These are phyloP conservation scores for Zaprionus vittiger DNA, from an alignment of 1,140 invertebrate species.

Conservation along the genomic window DNA sequence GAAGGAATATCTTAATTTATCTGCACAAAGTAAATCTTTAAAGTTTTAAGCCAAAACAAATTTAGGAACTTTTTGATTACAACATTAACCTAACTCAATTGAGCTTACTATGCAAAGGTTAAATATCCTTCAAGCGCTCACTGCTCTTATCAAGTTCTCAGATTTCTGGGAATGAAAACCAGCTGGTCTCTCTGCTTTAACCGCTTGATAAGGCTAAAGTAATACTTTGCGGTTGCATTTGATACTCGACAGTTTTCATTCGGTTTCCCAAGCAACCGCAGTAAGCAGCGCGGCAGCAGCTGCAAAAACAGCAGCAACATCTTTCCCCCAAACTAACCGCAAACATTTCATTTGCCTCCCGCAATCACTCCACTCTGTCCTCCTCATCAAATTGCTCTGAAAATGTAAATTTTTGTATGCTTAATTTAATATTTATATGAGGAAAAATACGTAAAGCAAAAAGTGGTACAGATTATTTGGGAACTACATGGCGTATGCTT, in stretches of 20 bases:
- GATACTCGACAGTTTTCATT: conserved; percentile 35
- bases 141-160: neutral
- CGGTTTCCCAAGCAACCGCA: neutral
- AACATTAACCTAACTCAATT: neutral
- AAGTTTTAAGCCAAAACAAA: neutral
- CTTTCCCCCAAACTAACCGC: conserved; percentile 27
- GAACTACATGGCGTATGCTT: conserved; percentile 68
- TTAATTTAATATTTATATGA: conserved; percentile 58
- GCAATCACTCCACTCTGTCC: neutral
- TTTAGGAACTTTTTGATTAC: neutral
- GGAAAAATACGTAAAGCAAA: conserved; percentile 25
- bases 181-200: conserved; percentile 5
- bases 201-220: conserved; percentile 49
- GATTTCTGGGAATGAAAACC: conserved; percentile 3
- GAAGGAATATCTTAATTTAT: too few relatives aligned
- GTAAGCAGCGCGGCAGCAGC: neutral
- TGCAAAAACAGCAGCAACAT: neutral
- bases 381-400: neutral
- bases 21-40: too few relatives aligned
- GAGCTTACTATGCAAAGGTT: neutral
- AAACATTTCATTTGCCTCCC: conserved; percentile 26
- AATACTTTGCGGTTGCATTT: conserved; percentile 53
- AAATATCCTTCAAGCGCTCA: neutral
- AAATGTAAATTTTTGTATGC: conserved; percentile 41
- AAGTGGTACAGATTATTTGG: conserved; percentile 12